phyloP scores from a whole-genome alignment of 1,140 invertebrate species.

The Dermatophagoides farinae region DNA sequence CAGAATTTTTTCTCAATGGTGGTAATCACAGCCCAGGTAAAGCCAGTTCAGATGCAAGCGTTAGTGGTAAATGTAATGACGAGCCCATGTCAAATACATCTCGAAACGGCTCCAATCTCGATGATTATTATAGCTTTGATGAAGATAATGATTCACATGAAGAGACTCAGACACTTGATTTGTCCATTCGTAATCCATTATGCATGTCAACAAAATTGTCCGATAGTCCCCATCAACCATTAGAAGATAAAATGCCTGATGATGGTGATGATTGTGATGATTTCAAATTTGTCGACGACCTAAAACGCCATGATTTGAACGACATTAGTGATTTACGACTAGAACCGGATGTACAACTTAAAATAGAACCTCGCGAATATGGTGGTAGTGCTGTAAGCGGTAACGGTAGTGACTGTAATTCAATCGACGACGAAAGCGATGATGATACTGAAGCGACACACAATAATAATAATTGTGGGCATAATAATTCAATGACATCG shows the following conservation, averaged over 20 bases:
- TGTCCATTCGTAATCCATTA: slow-evolving; percentile 14
- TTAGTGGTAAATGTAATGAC: slow-evolving; percentile 10
- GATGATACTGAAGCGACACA: slow-evolving; percentile 1
- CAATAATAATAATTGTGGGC: neutral
- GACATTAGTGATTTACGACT: neutral
- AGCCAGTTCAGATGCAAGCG: neutral
- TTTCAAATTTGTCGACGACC: neutral
- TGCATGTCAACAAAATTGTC: neutral
- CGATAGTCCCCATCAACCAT: neutral
- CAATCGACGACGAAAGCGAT: slow-evolving; percentile 7
- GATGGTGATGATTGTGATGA: slow-evolving; percentile 2
- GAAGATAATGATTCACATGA: slow-evolving; percentile 16
- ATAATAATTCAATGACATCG: neutral
- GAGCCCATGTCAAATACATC: slow-evolving; percentile 6
- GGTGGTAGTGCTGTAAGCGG: neutral
- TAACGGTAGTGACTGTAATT: slow-evolving; percentile 1
- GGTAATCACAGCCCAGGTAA: slow-evolving; percentile 5
- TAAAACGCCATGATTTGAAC: neutral
- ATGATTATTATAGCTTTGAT: slow-evolving; percentile 16
- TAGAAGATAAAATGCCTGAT: neutral
- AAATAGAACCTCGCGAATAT: neutral
- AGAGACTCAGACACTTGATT: slow-evolving; percentile 18
- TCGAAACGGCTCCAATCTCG: slow-evolving; percentile 6
- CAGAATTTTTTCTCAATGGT: neutral
- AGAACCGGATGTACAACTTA: neutral